Base-by-base conservation (phyloP, 2,113 vertebrate genomes). In the Nannospalax galili region DNA sequence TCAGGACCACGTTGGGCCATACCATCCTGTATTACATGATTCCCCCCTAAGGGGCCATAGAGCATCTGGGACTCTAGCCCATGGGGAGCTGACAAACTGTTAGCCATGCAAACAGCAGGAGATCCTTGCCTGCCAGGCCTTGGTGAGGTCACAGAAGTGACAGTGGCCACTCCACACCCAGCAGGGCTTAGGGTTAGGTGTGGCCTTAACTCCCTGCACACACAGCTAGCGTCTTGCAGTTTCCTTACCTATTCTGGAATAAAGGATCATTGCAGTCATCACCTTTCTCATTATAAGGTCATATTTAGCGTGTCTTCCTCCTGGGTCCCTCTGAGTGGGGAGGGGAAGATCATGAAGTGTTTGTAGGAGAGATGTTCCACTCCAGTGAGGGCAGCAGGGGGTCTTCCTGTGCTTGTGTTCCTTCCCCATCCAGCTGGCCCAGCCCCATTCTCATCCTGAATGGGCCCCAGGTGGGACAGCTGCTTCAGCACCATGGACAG, bases 401-500 rank as follows among this genome's bases (percentile, higher is more conserved):
- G 8, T 24, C 14, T 19, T 40, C 7, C 22, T 1, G 1, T 22
- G 12, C 9, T 3, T 19, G 10, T 5, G 3, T 4, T n/a, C 37
- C 1, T 2, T 2, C 72, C 75, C 58, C 5, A 16, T 30, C 11
- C 19, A 9, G 3, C 42, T 7, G 0, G 12, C 64, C n/a, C 70
- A 28, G 30, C 62, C 45, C 24, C 5, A 2, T 22, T 22, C 5
- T 2, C 0, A 1, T 45, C 67, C 6, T 17, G 77, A n/a, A 52
- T 0, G 2, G 37, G 32, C 6, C 72, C 52, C 20, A 14, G 77
- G 75, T 19, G 3, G 72, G 56, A 2, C 3, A 2, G 2, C 22
- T 0, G 0, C 9, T 93, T 97, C 97, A 97, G 97, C 94, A 97
- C 97, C 97, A 88, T 0, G 97, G 97, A 97, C 95, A 97, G 96